These are phyloP conservation scores for Cheilosia vulpina DNA, from an alignment of 2,888 invertebrate species.

Conservation along the genomic window DNA sequence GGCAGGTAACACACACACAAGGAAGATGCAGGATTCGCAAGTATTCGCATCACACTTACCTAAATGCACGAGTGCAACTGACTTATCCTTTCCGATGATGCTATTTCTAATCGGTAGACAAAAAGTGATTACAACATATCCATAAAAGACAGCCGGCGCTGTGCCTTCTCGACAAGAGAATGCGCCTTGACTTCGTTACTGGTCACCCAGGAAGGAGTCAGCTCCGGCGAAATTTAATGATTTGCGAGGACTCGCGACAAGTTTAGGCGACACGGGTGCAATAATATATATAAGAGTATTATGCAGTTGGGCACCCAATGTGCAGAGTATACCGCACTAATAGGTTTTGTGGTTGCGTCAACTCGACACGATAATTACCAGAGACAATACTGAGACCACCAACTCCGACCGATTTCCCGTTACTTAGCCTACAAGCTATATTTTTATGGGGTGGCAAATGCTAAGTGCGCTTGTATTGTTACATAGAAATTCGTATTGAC, in stretches of 20 bases:
- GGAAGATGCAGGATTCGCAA: constrained; percentile 42
- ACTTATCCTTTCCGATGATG: constrained; percentile 8
- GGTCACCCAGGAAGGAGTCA: constrained; percentile 12
- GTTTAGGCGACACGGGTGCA: background rate
- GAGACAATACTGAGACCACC: too few species aligned
- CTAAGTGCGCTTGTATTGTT: too few species aligned
- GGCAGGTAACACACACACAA: constrained; percentile 41
- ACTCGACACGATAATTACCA: constrained; percentile 47
- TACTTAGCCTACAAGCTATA: too few species aligned
- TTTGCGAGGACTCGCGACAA: constrained; percentile 19
- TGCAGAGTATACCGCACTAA: constrained; percentile 34
- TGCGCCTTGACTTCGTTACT: constrained; percentile 16
- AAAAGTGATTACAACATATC: constrained; percentile 62
- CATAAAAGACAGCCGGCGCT: constrained; percentile 52
- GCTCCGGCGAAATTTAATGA: constrained; percentile 33
- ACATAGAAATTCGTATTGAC: too few species aligned
- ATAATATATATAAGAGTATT: background rate
- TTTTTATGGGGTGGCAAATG: too few species aligned
- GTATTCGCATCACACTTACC: constrained; percentile 56
- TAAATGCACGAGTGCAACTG: constrained; percentile 3
- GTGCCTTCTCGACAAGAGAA: too few species aligned
- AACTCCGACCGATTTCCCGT: too few species aligned
- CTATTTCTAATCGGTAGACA: constrained; percentile 27
- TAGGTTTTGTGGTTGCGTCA: constrained; percentile 70
- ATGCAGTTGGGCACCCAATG: constrained; percentile 5